These are phyloP conservation scores for Leptinotarsa juncta DNA, from an alignment of 2,888 invertebrate species.

Conservation along the genomic window DNA sequence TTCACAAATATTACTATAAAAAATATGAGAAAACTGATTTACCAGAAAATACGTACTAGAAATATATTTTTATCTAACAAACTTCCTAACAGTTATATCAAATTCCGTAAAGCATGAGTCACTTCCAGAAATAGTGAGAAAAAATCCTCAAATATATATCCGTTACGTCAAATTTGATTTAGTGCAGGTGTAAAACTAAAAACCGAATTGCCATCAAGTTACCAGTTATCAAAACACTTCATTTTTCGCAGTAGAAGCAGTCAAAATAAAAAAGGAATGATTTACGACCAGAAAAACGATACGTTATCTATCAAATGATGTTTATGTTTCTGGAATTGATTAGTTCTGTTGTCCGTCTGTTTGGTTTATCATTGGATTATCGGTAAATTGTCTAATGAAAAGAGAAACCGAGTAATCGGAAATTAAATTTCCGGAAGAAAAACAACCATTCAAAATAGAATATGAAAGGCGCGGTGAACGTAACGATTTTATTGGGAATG, in stretches of 20 bases:
- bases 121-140: not conserved
- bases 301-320: constrained; percentile 5
- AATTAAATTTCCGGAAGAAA: constrained; percentile 22
- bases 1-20: too few species aligned
- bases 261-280: constrained; percentile 7
- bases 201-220: constrained; percentile 1
- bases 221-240: not conserved
- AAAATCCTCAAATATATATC: not conserved
- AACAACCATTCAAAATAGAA: constrained; percentile 7
- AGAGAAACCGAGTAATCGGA: constrained; percentile 15
- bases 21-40: too few species aligned
- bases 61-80: not conserved
- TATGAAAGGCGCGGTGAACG: constrained; percentile 5
- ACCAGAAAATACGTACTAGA: not conserved
- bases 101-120: not conserved
- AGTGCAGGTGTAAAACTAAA: constrained; percentile 1
- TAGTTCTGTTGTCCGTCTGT: not conserved
- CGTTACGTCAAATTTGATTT: constrained; percentile 2
- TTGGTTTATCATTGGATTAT: constrained; percentile 6
- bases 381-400: not conserved
- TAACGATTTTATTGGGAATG: constrained; percentile 1
- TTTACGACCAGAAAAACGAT: not conserved
- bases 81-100: not conserved
- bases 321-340: constrained; percentile 13
- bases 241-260: not conserved